Percentiles rank a stretch among this genome's conserved stretches.
These are phyloP conservation scores for Empidonax traillii DNA, from an alignment of 2,113 vertebrate genomes.

Conservation along the genomic window DNA sequence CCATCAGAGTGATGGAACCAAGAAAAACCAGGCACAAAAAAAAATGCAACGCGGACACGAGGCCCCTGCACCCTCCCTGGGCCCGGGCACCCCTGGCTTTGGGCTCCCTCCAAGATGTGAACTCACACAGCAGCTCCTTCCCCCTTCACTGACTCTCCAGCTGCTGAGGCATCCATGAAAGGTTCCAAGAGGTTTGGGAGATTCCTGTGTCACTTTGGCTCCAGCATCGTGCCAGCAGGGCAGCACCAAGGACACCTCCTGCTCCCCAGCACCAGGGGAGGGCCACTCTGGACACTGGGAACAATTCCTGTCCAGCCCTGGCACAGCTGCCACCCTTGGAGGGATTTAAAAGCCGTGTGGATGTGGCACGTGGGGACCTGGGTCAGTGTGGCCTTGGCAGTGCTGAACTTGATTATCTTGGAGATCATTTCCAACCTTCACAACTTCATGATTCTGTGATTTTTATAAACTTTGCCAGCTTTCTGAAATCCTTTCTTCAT, in stretches of 20 bases:
- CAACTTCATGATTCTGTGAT: neutral
- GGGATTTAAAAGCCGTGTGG: neutral
- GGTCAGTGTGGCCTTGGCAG: neutral
- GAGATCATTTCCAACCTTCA: neutral
- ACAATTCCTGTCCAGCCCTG: neutral
- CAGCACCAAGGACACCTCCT: neutral
- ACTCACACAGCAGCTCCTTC: neutral
- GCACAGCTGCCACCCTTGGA: neutral
- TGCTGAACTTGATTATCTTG: neutral
- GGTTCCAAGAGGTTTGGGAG: neutral
- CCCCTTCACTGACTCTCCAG: neutral
- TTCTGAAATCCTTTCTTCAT: neutral
- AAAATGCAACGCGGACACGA: rapidly evolving
- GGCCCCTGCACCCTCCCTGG: rapidly evolving
- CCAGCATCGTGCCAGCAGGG: rapidly evolving
- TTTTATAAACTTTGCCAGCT: neutral
- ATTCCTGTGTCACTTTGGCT: neutral
- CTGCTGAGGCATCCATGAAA: neutral
- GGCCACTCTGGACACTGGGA: neutral
- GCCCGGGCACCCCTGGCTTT: rapidly evolving
- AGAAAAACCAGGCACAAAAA: neutral
- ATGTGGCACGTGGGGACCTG: neutral
- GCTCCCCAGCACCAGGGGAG: neutral
- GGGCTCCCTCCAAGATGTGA: neutral
- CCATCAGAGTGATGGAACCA: neutral